Evolutionary conservation across 2,888 invertebrate species (phyloP).

Genomic region (Chymomyza amoena): DNA sequence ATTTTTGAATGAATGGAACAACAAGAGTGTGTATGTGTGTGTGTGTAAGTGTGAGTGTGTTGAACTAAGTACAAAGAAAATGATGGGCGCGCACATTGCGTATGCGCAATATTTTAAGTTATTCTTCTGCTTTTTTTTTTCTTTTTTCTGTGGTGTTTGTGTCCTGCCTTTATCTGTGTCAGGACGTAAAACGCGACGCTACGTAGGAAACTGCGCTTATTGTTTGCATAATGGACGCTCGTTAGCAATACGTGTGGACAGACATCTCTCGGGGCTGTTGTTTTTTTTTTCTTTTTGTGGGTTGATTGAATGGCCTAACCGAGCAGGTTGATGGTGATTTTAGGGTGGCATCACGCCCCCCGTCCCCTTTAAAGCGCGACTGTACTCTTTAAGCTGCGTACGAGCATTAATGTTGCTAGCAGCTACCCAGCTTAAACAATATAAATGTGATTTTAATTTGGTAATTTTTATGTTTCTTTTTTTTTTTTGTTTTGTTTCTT

Average conservation of each 20-base stretch:
- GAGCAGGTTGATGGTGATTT: slow-evolving; percentile 9
- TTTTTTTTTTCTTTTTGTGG: background rate
- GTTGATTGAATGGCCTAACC: slow-evolving; percentile 12
- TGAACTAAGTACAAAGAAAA: background rate
- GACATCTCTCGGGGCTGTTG: background rate
- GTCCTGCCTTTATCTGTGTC: slow-evolving; percentile 14
- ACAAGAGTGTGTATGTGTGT: slow-evolving; percentile 14
- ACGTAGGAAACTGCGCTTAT: slow-evolving; percentile 65
- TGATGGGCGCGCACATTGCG: slow-evolving; percentile 37
- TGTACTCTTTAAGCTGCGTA: slow-evolving; percentile 47
- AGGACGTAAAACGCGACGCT: background rate
- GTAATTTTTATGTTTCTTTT: slow-evolving; percentile 45
- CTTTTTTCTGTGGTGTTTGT: slow-evolving; percentile 34
- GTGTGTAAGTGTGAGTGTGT: background rate
- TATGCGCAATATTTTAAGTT: slow-evolving; percentile 51
- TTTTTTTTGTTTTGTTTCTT: slow-evolving; percentile 3
- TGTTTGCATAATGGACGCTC: slow-evolving; percentile 75
- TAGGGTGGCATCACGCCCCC: slow-evolving; percentile 20
- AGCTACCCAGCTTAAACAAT: slow-evolving; percentile 65
- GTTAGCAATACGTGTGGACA: slow-evolving; percentile 54
- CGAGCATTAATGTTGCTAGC: background rate
- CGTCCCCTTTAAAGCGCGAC: slow-evolving; percentile 27
- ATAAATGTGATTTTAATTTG: slow-evolving; percentile 79
- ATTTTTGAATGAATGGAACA: slow-evolving; percentile 70
- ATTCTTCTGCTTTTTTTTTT: slow-evolving; percentile 21